Base-by-base conservation (phyloP, 2,797 vertebrate species). In the Sebastes taczanowskii region DNA sequence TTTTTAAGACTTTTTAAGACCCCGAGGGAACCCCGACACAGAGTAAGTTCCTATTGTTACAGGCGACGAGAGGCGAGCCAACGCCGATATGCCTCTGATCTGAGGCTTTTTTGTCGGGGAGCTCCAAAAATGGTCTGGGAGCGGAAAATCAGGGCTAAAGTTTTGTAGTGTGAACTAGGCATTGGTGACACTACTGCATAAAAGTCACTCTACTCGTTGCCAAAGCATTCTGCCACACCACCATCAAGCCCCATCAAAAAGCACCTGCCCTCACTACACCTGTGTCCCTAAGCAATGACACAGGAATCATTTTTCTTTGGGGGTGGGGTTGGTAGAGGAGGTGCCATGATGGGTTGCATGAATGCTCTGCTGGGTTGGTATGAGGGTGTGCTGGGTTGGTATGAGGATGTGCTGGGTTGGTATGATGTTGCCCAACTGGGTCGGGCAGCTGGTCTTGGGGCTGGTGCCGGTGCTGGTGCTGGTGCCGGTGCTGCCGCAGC, bases 241-340 rank as follows among this genome's bases (percentile, higher is more conserved):
- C 18, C 4, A 32, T 23, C 13, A 4, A 18, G 61, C 61, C 13
- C 35, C 8, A 7, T 18, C 10, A 10, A 22, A 34, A 5, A 14
- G 18, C 23, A 30, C n/a, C 22, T 4, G 30, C 7, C 6, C 20
- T 38, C 8, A 16, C 66, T 58, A 35, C 9, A 52, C 6, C 13
- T 35, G 6, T 55, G 13, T 30, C 16, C 6, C 66, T 88, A 93
- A 66, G 30, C 53, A 34, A 93, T 81, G 30, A 86, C 77, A 29
- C 92, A 93, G 4, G 66, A 34, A 11, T 88, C 71, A 2, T 1
- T 22, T 46, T 86, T 78, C 46, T 79, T 74, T 0, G 8, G 0
- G 3, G 0, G 0, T 0, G 49, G 22, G 7, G 0, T 29, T 11
- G 30, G 4, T 27, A 53, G 2, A 22, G 34, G 22, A 16, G n/a